These are phyloP conservation scores for Conus betulinus DNA, from an alignment of 1,140 invertebrate species.

Conservation along the genomic window DNA sequence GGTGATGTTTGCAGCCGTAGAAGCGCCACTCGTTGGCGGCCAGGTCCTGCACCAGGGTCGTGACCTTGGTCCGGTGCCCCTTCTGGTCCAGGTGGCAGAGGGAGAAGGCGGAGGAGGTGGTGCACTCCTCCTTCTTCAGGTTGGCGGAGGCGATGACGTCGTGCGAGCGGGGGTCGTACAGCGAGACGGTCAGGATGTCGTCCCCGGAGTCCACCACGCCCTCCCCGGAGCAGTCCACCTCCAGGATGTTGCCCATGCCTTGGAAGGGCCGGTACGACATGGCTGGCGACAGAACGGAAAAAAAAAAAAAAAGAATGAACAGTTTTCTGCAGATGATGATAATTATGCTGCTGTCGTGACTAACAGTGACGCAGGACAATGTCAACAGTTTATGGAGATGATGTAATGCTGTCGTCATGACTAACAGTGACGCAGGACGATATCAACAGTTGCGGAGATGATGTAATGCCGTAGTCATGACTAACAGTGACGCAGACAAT, in stretches of 20 bases:
- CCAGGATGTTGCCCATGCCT: conserved; percentile 26
- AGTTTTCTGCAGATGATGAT: neutral
- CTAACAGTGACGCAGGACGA: too few species aligned
- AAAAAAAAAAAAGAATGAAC: neutral
- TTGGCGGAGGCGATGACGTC: conserved; percentile 30
- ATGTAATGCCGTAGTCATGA: too few species aligned
- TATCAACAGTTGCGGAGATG: too few species aligned
- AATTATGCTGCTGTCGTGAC: neutral
- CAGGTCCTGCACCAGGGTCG: conserved; percentile 13
- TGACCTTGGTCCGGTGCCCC: conserved; percentile 25
- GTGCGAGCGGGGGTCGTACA: conserved; percentile 12
- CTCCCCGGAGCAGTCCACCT: conserved; percentile 28
- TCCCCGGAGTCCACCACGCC: neutral
- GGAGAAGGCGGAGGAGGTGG: conserved; percentile 29
- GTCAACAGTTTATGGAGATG: too few species aligned
- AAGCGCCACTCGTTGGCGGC: neutral
- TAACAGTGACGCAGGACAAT: too few species aligned
- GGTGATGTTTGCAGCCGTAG: conserved; percentile 28
- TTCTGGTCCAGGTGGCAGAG: conserved; percentile 20
- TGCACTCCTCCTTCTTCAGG: conserved; percentile 32
- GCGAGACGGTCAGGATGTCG: conserved; percentile 12
- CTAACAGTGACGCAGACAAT: too few species aligned
- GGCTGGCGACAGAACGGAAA: neutral
- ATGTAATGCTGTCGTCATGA: too few species aligned
- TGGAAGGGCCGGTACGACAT: conserved; percentile 24